Percentiles rank a stretch among this genome's conserved stretches.
These are phyloP conservation scores for Melinopterus prodromus DNA, from an alignment of 2,888 invertebrate genomes.

Conservation along the genomic window DNA sequence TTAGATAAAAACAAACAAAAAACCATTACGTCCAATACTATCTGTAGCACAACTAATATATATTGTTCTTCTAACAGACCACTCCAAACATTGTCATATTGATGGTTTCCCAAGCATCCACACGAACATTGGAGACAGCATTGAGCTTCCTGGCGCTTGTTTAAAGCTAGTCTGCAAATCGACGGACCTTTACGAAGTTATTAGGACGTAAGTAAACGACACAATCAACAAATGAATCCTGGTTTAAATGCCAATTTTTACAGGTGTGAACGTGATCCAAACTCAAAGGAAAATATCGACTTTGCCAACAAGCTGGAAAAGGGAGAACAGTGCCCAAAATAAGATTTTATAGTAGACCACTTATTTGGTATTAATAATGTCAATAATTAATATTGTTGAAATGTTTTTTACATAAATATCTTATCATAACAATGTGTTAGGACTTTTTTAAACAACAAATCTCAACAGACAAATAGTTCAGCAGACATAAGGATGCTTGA, in stretches of 20 bases:
- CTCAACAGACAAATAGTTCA: too few relatives aligned
- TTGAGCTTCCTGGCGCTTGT: constrained; percentile 35
- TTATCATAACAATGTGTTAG: not conserved
- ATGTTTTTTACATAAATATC: not conserved
- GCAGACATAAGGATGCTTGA: too few relatives aligned
- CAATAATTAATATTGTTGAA: not conserved
- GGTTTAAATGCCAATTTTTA: not conserved
- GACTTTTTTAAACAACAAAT: too few relatives aligned
- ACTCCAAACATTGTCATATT: constrained; percentile 37
- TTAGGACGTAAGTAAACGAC: constrained; percentile 30
- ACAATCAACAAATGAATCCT: not conserved
- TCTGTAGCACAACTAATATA: not conserved
- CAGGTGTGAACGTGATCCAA: constrained; percentile 31
- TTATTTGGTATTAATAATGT: not conserved
- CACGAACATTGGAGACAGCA: constrained; percentile 30
- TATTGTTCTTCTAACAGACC: constrained; percentile 25
- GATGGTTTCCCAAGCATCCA: constrained; percentile 37
- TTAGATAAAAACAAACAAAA: not conserved
- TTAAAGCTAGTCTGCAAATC: constrained; percentile 32
- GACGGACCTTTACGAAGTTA: constrained; percentile 33
- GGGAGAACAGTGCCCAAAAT: constrained; percentile 32
- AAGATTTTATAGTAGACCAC: not conserved
- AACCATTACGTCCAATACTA: not conserved
- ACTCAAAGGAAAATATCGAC: constrained; percentile 28
- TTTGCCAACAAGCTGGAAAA: constrained; percentile 32